Base-by-base conservation (phyloP, 2,888 invertebrate genomes). In the Cabera pusaria region DNA sequence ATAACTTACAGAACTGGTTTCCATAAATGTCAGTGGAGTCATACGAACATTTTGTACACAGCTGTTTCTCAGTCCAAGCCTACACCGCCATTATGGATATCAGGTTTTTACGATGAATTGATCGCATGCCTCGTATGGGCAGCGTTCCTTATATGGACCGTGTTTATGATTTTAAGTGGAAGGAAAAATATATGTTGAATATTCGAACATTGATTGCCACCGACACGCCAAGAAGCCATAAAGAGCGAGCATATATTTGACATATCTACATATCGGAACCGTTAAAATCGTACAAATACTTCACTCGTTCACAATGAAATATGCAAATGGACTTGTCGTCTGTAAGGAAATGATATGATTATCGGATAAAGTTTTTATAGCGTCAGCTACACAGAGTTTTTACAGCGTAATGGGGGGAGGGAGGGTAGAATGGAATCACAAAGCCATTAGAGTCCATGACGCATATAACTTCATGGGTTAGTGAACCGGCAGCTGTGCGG, bases 1-100 rank as follows among this genome's bases (percentile, higher is more conserved):
- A 79, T 84, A 83, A 82, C 71, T 77, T 71, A 67, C 51, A 32
- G 64, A 78, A 84, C 83, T 56, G 74, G 85, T 81, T 80, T 57
- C 60, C 51, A 68, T 74, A 67, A 81, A 82, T 80, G 79, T 72
- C 83, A 79, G 66, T 54, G 63, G 61, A 71, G 56, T 64, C 66
- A 69, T 74, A 65, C 65, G 54, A 61, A 59, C 61, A 61, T 63
- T 75, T 65, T 65, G 67, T 64, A 59, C 60, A 65, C 76, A 80
- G 77, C 80, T 77, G 79, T 77, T 72, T 67, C 64, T 56, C 31
- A 29, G 41, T 53, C 59, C 46, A 64, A 75, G 66, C 69, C 71
- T 59, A 67, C 70, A 54, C 56, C 52, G 56, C 69, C 66, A 68
- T 76, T 72, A 74, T 66, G 68, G 65, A 50, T 58, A 61, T 59